Percentiles rank a stretch among this genome's conserved stretches.
phyloP scores from a whole-genome alignment of 1,140 invertebrate genomes.

The Hypothenemus hampei region DNA sequence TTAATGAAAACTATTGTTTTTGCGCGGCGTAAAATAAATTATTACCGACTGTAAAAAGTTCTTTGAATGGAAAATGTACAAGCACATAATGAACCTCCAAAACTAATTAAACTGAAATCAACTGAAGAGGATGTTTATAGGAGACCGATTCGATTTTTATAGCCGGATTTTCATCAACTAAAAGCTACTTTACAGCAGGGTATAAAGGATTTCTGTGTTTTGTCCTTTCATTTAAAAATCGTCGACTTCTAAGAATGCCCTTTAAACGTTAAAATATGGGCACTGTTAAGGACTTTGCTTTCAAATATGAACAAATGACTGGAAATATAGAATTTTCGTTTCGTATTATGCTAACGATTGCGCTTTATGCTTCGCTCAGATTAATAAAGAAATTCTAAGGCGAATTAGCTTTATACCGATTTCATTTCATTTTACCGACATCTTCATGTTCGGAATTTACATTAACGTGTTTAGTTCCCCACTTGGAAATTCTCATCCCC shows the following conservation, averaged over 20 bases:
- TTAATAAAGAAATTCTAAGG: not conserved
- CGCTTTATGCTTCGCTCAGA: too few relatives aligned
- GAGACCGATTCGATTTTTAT: conserved; percentile 23
- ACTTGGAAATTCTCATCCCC: not conserved
- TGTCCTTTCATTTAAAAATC: conserved; percentile 1
- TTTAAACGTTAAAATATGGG: conserved; percentile 7
- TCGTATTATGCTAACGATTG: too few relatives aligned
- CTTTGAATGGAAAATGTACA: conserved; percentile 11
- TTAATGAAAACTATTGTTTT: not conserved
- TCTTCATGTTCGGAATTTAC: not conserved
- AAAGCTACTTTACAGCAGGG: conserved; percentile 22
- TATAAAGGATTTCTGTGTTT: conserved; percentile 23
- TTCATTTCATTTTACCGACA: too few relatives aligned
- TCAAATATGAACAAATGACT: not conserved
- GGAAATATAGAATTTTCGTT: too few relatives aligned
- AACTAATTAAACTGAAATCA: conserved; percentile 24
- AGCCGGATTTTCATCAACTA: conserved; percentile 26
- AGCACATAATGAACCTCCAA: conserved; percentile 22
- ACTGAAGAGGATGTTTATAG: conserved; percentile 22
- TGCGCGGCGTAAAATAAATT: not conserved
- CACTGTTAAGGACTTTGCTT: not conserved
- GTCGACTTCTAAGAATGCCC: not conserved
- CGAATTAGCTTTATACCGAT: too few relatives aligned
- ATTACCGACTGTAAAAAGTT: not conserved
- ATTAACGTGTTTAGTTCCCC: not conserved